Evolutionary conservation across 2,797 vertebrate genomes (phyloP).

Genomic region (Zenarchopterus dispar): DNA sequence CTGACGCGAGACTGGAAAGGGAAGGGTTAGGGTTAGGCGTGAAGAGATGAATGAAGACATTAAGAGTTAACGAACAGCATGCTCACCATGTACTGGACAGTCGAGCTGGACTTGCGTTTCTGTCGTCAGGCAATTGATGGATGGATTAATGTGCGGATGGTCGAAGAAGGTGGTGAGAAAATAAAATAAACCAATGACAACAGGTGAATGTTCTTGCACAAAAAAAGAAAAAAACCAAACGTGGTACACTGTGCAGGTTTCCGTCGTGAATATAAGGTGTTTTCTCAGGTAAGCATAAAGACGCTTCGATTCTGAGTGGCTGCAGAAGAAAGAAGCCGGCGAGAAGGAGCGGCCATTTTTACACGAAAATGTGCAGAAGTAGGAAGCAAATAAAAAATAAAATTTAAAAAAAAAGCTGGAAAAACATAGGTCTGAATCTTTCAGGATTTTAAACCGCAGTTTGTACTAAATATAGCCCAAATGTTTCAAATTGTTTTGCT

Average conservation of each 20-base stretch:
- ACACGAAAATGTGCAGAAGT: constrained; percentile 9
- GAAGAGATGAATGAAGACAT: constrained; percentile 11
- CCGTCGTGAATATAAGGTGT: constrained; percentile 4
- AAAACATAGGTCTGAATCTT: constrained; percentile 7
- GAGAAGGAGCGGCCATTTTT: constrained; percentile 1
- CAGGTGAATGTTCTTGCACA: constrained; percentile 44
- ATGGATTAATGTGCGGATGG: constrained; percentile 41
- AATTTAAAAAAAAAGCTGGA: not conserved
- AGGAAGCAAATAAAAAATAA: constrained; percentile 14
- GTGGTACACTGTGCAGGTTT: not conserved
- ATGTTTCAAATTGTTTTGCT: too few species aligned
- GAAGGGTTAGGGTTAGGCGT: constrained; percentile 7
- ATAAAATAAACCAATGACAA: constrained; percentile 55
- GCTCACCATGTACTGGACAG: constrained; percentile 86
- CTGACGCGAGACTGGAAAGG: constrained; percentile 27
- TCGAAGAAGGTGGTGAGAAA: constrained; percentile 40
- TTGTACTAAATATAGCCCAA: too few species aligned
- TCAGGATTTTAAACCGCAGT: not conserved
- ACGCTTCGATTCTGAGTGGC: not conserved
- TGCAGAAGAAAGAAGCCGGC: constrained; percentile 8
- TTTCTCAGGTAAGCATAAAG: too few species aligned
- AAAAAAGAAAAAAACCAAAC: constrained; percentile 30
- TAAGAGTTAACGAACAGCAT: constrained; percentile 33
- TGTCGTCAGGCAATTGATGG: constrained; percentile 71
- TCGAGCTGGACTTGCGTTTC: constrained; percentile 87